A percentile compares a stretch with the other conserved stretches of the same genome.
Conservation (phyloP, 2,888 invertebrate genomes). For the Tipula unca region DNA sequence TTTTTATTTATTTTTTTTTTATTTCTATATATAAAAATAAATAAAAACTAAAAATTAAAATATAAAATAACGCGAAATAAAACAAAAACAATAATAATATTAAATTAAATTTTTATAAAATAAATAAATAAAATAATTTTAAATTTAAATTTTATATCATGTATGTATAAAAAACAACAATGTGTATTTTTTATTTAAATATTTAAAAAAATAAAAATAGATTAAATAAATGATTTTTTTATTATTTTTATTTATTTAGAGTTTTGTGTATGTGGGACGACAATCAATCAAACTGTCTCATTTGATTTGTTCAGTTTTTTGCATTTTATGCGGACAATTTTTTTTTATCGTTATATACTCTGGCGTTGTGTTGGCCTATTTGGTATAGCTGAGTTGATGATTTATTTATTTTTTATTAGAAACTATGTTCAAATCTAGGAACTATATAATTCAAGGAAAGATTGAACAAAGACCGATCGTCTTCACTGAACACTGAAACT, state of each 20-base stretch:
- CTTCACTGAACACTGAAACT: no score
- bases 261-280: background rate
- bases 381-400: no score
- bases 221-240: background rate
- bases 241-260: background rate
- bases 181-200: background rate
- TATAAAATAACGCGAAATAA: background rate
- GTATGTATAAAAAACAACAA: background rate
- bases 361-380: no score
- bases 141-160: background rate
- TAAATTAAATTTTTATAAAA: conserved; percentile 8
- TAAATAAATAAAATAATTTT: background rate
- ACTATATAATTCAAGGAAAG: no score
- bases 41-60: background rate
- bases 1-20: background rate
- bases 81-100: background rate
- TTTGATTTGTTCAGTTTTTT: background rate
- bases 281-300: conserved; percentile 8
- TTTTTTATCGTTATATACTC: no score
- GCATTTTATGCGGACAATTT: background rate
- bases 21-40: background rate
- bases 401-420: no score
- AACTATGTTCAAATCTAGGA: no score
- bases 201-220: background rate
- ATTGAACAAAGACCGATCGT: no score